Evolutionary conservation across 2,113 vertebrate genomes (phyloP).

Genomic region (Neoarius graeffei): DNA sequence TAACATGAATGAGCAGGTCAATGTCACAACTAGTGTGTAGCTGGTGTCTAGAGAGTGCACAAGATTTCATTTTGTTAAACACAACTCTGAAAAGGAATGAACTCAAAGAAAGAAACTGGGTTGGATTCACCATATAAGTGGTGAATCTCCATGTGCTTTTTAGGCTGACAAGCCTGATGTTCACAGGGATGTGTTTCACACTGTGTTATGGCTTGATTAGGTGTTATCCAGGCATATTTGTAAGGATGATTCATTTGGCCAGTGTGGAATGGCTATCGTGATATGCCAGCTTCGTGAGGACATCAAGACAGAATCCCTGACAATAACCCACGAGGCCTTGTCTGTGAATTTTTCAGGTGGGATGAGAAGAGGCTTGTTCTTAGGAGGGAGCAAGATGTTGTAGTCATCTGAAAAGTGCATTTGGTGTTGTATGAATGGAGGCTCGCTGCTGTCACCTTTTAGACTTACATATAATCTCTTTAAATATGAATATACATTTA

Average conservation of each 20-base stretch:
- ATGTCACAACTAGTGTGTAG: background rate
- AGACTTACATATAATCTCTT: too few species aligned
- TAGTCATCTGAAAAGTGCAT: background rate
- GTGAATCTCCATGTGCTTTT: background rate
- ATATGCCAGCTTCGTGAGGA: background rate
- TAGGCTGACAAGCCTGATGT: background rate
- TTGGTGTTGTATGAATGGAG: background rate
- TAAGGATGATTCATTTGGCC: conserved; percentile 7
- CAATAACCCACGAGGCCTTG: background rate
- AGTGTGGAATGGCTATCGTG: background rate
- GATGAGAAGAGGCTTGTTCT: background rate
- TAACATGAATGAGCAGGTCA: background rate
- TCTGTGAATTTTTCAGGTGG: background rate
- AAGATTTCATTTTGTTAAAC: background rate
- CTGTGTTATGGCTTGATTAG: conserved; percentile 3
- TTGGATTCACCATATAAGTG: background rate
- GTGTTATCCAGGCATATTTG: background rate
- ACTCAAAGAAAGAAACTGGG: background rate
- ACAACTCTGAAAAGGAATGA: background rate
- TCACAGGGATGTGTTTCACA: conserved; percentile 3
- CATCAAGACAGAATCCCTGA: background rate
- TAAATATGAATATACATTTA: too few species aligned
- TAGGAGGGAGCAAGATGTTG: background rate
- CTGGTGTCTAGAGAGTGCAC: too few species aligned
- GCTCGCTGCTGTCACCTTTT: background rate